A percentile compares a stretch with the other conserved stretches of the same genome.
Conservation (phyloP, 2,797 vertebrate genomes). For the Tolypeutes matacus region DNA sequence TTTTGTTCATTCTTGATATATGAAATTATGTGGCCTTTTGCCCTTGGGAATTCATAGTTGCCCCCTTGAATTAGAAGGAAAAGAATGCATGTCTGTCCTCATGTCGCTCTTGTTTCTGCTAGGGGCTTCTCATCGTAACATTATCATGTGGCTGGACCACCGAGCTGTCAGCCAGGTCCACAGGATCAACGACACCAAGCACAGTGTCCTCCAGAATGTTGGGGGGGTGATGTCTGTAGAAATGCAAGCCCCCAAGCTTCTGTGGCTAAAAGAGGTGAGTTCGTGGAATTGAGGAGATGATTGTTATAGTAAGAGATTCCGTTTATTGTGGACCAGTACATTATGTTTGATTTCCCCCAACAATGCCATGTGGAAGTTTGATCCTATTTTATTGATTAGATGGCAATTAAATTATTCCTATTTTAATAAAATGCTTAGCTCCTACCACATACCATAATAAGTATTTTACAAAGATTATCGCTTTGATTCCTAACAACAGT, state of each 20-base stretch:
- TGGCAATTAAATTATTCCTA: neutral
- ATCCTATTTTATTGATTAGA: conserved; percentile 40
- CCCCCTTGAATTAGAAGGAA: neutral
- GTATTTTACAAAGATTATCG: conserved; percentile 9
- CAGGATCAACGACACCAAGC: conserved; percentile 91
- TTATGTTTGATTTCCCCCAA: neutral
- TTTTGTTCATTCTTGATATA: neutral
- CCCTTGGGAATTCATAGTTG: neutral
- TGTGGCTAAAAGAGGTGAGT: conserved; percentile 98
- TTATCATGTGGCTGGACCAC: conserved; percentile 99
- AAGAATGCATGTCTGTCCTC: neutral
- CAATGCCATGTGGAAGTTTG: neutral
- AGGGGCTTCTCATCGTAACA: conserved; percentile 92
- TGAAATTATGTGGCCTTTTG: neutral
- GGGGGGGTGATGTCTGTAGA: conserved; percentile 98
- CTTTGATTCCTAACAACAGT: neutral
- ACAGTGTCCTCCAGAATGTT: conserved; percentile 91
- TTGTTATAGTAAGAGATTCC: neutral
- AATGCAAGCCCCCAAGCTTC: conserved; percentile 98
- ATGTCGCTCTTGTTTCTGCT: conserved; percentile 5
- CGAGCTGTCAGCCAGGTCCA: conserved; percentile 93
- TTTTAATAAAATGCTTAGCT: neutral
- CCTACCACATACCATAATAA: neutral
- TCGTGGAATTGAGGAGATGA: neutral
- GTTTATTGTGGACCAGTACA: neutral